Evolutionary conservation across 1,140 invertebrate species (phyloP), one percentile per base, ranked within the genome.

Genomic region (Diorhabda carinulata): DNA sequence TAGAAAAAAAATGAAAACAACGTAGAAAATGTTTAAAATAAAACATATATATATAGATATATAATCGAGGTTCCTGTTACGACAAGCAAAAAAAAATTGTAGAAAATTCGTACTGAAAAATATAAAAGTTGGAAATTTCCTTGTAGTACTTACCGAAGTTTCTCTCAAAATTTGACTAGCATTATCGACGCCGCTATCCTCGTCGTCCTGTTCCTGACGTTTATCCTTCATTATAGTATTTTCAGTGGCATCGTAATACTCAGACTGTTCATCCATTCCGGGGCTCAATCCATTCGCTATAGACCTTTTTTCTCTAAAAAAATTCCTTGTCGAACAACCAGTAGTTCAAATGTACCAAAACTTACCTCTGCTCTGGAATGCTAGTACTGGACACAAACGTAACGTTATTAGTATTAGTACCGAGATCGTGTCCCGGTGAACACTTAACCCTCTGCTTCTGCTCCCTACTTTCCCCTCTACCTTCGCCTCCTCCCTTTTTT

Each of bases 121-220:
- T 56, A 56, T 56, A 56, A 56, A 56, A 56, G n/a, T 56, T 56
- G n/a, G n/a, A 56, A 43, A 42, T 25, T 25, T 25, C 25, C 4
- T 57, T 41, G 2, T 66, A 6, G 4, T 7, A 77, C 74, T 78
- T 74, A 81, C 80, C 69, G 78, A 81, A 58, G 75, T 74, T 70
- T 80, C 80, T 42, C 80, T 72, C 6, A 80, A 66, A 63, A 80
- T 80, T 69, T 81, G 79, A 69, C 79, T 81, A 60, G 78, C 79
- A 69, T 81, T 81, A 69, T 81, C 80, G 2, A 81, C 80, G 47
- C 80, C 80, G 65, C 80, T 81, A 57, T 81, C 79, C 52, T 81
- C 80, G 63, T 81, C 80, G 42, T 81, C 80, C 47, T 74, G 74
- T 40, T 81, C 78, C 40, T 70, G 70, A 8, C 73, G 66, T 70